Evolutionary conservation across 64 coral and sea anemone genomes (phyloP).

Genomic region (Hydrozoanthus tunicans): DNA sequence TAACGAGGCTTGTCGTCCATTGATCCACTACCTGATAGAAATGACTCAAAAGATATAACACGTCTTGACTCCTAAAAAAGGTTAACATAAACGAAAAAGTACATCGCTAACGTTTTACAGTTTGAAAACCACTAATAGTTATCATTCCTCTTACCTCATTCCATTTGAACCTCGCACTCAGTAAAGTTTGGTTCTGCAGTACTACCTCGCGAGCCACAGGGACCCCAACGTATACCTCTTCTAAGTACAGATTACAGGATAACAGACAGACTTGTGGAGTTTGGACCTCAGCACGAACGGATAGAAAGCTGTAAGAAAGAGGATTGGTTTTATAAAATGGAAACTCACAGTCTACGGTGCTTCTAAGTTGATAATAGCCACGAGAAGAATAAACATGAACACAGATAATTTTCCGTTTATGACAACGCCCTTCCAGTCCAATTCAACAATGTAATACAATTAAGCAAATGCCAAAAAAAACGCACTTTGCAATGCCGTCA

Average conservation of each 20-base stretch:
- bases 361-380: background rate
- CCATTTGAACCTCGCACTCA: conserved; percentile 73
- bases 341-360: background rate
- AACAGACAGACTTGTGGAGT: conserved; percentile 82
- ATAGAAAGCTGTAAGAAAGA: conserved; percentile 69
- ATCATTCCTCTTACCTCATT: conserved; percentile 55
- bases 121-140: background rate
- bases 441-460: too few species aligned
- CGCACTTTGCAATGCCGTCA: too few species aligned
- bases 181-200: conserved; percentile 85
- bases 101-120: background rate
- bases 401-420: background rate
- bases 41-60: too few species aligned
- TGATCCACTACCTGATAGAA: too few species aligned
- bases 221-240: conserved; percentile 86
- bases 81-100: too few species aligned
- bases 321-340: background rate
- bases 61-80: too few species aligned
- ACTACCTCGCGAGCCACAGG: conserved; percentile 81
- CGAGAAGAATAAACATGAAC: background rate
- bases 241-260: conserved; percentile 85
- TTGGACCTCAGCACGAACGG: conserved; percentile 85
- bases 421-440: background rate
- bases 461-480: too few species aligned
- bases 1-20: too few species aligned